Conservation (phyloP, 2,797 vertebrate species). For the Danio aesculapii region DNA sequence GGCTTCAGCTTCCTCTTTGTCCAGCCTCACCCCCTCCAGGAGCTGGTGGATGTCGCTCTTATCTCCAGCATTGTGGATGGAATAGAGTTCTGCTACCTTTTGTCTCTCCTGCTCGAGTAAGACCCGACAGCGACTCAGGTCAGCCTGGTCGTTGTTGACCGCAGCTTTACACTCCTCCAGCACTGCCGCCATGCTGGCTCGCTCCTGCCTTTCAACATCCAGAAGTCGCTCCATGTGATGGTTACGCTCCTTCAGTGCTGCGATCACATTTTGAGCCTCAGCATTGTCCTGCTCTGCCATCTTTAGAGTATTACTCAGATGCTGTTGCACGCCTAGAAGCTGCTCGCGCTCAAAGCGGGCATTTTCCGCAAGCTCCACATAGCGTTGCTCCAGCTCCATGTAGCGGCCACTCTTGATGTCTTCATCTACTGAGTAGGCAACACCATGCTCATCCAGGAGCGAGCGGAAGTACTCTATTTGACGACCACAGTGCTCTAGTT, state of each 20-base stretch:
- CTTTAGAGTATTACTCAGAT: constrained; percentile 94
- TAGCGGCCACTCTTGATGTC: constrained; percentile 96
- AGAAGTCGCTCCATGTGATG: constrained; percentile 94
- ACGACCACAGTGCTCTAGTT: constrained; percentile 90
- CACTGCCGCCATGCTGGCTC: constrained; percentile 79
- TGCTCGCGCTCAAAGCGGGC: constrained; percentile 95
- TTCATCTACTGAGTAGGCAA: constrained; percentile 89
- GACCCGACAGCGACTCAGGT: constrained; percentile 87
- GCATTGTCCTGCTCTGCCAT: constrained; percentile 98
- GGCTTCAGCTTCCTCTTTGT: constrained; percentile 92
- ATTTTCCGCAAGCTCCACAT: constrained; percentile 90
- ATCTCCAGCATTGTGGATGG: constrained; percentile 91
- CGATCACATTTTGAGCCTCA: constrained; percentile 93
- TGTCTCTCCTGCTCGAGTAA: constrained; percentile 95
- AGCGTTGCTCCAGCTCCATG: constrained; percentile 94
- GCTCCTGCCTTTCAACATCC: constrained; percentile 91
- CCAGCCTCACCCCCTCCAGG: constrained; percentile 88
- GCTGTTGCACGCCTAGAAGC: constrained; percentile 95
- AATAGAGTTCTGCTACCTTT: constrained; percentile 91
- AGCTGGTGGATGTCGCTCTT: constrained; percentile 93
- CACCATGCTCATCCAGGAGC: constrained; percentile 90
- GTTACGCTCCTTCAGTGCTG: constrained; percentile 92
- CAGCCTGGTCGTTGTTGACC: constrained; percentile 86
- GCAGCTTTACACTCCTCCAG: constrained; percentile 91
- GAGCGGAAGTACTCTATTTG: constrained; percentile 94